A percentile compares a stretch with the other conserved stretches of the same genome.
Evolutionary conservation across 2,888 invertebrate species (phyloP).

Genomic region (Cerceris rybyensis): DNA sequence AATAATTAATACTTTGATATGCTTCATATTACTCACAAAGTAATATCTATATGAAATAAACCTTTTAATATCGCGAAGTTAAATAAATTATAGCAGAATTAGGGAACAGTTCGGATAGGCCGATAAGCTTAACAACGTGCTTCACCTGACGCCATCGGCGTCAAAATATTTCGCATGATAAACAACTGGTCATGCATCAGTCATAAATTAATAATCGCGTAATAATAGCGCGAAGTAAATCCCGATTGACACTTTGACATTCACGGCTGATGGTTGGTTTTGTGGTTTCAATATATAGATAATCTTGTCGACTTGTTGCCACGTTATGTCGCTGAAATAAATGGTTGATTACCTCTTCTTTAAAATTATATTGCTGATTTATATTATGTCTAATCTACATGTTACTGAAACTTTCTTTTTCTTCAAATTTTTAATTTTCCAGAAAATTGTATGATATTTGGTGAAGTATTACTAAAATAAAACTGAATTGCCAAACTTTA

Average conservation of each 20-base stretch:
- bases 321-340: neutral
- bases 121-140: conserved; percentile 41
- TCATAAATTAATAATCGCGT: conserved; percentile 7
- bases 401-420: too few species aligned
- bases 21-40: too few species aligned
- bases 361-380: too few species aligned
- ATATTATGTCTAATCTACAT: too few species aligned
- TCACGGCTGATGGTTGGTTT: neutral
- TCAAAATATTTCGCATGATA: conserved; percentile 38
- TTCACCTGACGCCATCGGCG: conserved; percentile 8
- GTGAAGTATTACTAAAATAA: too few species aligned
- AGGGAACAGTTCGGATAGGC: conserved; percentile 21
- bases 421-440: too few species aligned
- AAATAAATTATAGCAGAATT: conserved; percentile 53
- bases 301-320: neutral
- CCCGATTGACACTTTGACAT: neutral
- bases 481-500: too few species aligned
- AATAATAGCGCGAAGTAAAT: neutral
- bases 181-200: neutral
- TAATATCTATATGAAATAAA: too few species aligned
- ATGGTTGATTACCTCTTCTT: too few species aligned
- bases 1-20: too few species aligned
- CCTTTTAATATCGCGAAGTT: neutral
- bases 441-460: too few species aligned
- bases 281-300: neutral